Evolutionary conservation across 2,888 invertebrate genomes (phyloP), one percentile per base, ranked within the genome.

Genomic region (Lissocephala sabroskyi): DNA sequence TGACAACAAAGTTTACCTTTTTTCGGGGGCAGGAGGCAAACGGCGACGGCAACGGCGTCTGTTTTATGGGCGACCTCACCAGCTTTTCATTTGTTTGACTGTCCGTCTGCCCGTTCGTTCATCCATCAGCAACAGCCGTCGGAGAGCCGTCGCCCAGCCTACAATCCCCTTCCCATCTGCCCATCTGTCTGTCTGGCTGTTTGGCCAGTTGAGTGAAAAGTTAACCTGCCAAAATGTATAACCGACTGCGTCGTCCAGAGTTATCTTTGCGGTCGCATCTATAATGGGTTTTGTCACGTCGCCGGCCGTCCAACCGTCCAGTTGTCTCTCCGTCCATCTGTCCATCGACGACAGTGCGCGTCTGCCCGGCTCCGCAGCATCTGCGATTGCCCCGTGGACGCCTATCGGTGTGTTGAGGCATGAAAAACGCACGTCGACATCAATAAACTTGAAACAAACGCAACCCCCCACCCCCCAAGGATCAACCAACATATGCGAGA

Each of bases 281-380:
- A 67, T 81, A 83, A 83, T 81, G 77, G 82, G 75, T 83, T 82
- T 83, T 82, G 82, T 83, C 82, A 83, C 79, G 79, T 82, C 68
- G 67, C 46, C 32, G 41, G 13, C 23, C 23, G 2, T 10, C 67
- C 68, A 61, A 65, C 70, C 58, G 67, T 66, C 0, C 36, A n/a
- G 17, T 13, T 41, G 19, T 19, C 18, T 10, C 18, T 30, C 2
- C 1, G 11, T 10, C 1, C n/a, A n/a, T n/a, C n/a, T n/a, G n/a
- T n/a, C n/a, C n/a, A n/a, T n/a, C n/a, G n/a, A n/a, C n/a, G n/a
- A 17, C 41, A 9, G 16, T 16, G 16, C 11, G 16, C 4, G 28
- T 2, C 11, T 18, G 28, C 16, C 26, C 29, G 23, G 18, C 52
- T 39, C 29, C 39, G 23, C 16, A 23, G 10, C 33, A 37, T 41